Conservation (phyloP, 37 sponge, comb jelly and placozoan genomes). For the Lycopodina hypogea region DNA sequence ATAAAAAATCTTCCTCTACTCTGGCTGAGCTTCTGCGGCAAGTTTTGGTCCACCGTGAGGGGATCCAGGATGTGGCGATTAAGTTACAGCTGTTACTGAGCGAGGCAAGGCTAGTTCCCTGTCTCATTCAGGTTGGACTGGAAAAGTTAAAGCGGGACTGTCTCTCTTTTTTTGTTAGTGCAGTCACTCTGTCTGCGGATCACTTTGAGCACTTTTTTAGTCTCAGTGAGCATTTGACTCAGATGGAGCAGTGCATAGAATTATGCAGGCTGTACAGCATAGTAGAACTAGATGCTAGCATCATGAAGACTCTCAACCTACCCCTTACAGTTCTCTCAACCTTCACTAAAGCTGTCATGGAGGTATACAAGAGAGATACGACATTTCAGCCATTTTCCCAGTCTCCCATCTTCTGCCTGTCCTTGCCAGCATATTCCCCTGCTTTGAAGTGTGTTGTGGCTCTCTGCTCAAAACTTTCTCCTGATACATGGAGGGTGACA, state of each 20-base stretch:
- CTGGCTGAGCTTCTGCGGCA: conserved; percentile 57
- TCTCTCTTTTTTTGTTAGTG: conserved; percentile 19
- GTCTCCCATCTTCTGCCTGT: conserved; percentile 44
- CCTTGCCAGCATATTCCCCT: conserved; percentile 30
- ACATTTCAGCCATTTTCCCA: conserved; percentile 28
- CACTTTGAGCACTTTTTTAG: conserved; percentile 36
- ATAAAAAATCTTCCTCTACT: conserved; percentile 30
- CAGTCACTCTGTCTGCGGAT: conserved; percentile 12
- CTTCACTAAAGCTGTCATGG: conserved; percentile 32
- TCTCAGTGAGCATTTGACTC: neutral
- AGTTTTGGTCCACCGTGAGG: conserved; percentile 11
- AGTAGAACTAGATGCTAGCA: conserved; percentile 23
- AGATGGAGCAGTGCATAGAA: conserved; percentile 15
- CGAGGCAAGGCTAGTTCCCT: conserved; percentile 11
- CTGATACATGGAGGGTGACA: conserved; percentile 15
- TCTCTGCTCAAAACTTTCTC: conserved; percentile 25
- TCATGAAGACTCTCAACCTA: conserved; percentile 21
- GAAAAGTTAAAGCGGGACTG: conserved; percentile 55
- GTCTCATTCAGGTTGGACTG: conserved; percentile 55
- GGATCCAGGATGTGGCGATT: conserved; percentile 20
- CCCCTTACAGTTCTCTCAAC: conserved; percentile 16
- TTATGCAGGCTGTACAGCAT: conserved; percentile 52
- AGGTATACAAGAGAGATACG: conserved; percentile 10
- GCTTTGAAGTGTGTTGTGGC: conserved; percentile 17
- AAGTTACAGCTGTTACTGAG: conserved; percentile 40